These are phyloP conservation scores for Bombus huntii DNA, from an alignment of 1,140 invertebrate species.

Conservation along the genomic window DNA sequence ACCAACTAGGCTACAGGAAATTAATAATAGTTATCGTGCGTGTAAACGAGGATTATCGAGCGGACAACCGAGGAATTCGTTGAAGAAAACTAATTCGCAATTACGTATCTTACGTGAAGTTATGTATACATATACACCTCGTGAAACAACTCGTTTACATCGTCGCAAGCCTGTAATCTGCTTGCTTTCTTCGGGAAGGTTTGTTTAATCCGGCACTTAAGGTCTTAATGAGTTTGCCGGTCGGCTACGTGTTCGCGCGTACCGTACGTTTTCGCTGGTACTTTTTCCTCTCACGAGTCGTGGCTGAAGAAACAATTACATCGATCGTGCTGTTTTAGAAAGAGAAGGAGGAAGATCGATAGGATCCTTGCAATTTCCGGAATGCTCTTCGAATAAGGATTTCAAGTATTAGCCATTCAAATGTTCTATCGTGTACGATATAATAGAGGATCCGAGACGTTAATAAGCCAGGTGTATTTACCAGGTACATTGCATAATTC, in stretches of 20 bases:
- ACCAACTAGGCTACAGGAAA: conserved; percentile 11
- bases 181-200: conserved; percentile 19
- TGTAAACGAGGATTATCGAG: conserved; percentile 37
- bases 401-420: not conserved
- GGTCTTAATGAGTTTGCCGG: conserved; percentile 32
- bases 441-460: conserved; percentile 16
- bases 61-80: conserved; percentile 29
- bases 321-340: not conserved
- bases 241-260: not conserved
- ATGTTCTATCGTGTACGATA: conserved; percentile 4
- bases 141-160: conserved; percentile 6
- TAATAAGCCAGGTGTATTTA: conserved; percentile 30
- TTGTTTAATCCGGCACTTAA: conserved; percentile 38
- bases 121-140: not conserved
- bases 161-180: conserved; percentile 27
- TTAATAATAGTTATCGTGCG: conserved; percentile 39
- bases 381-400: conserved; percentile 7
- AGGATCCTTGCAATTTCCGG: not conserved
- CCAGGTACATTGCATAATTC: not conserved
- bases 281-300: too few relatives aligned
- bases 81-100: conserved; percentile 43
- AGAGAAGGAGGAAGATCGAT: not conserved
- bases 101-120: not conserved
- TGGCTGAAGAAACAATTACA: conserved; percentile 17
- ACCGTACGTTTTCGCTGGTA: not conserved